Conservation (phyloP, 2,888 invertebrate genomes). For the Carterocephalus palaemon region DNA sequence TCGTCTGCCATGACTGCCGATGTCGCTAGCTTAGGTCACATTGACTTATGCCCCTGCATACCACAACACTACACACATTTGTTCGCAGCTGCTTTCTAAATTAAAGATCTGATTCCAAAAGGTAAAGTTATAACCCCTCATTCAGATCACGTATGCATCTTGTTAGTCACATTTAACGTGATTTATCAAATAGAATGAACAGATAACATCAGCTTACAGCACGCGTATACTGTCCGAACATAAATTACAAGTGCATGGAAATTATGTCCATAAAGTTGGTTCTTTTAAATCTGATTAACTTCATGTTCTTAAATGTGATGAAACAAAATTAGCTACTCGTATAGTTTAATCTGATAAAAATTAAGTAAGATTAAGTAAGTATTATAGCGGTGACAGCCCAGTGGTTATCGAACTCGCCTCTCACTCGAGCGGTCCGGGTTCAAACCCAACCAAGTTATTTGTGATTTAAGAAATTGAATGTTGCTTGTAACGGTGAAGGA, state of each 20-base stretch:
- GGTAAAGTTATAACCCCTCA: conserved; percentile 31
- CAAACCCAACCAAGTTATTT: no score
- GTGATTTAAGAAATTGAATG: no score
- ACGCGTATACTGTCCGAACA: conserved; percentile 39
- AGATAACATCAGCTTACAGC: conserved; percentile 49
- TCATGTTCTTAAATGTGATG: conserved; percentile 25
- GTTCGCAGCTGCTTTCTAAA: conserved; percentile 51
- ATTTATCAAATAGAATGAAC: conserved; percentile 45
- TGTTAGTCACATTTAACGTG: conserved; percentile 37
- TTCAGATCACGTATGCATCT: conserved; percentile 31
- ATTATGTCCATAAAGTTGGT: conserved; percentile 32
- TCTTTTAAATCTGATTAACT: conserved; percentile 40
- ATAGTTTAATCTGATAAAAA: no score
- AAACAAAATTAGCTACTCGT: conserved; percentile 38
- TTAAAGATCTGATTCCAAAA: conserved; percentile 54
- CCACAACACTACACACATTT: conserved; percentile 51
- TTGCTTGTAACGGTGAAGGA: no score
- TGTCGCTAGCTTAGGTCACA: conserved; percentile 26
- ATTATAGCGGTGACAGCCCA: no score
- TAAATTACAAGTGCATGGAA: conserved; percentile 34
- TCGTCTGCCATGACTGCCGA: no score
- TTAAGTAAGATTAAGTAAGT: no score
- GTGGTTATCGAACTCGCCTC: no score
- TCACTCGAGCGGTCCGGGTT: no score
- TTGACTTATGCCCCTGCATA: conserved; percentile 39